phyloP scores from a whole-genome alignment of 2,113 vertebrate species.

The Hippocampus barbouri region DNA sequence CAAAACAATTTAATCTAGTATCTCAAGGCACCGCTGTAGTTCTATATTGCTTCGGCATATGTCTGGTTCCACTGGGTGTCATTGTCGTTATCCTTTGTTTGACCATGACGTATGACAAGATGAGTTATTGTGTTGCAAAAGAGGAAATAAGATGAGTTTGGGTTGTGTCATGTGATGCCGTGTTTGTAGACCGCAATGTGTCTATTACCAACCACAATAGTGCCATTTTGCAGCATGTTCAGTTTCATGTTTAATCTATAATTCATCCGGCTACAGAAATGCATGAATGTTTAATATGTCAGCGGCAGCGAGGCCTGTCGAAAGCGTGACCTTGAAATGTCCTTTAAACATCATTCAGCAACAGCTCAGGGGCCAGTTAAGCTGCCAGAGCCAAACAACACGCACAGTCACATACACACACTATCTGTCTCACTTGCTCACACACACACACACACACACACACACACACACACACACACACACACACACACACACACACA shows the following conservation, averaged over 20 bases:
- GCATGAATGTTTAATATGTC: constrained; percentile 68
- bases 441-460: not conserved
- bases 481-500: constrained; percentile 10
- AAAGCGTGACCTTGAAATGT: constrained; percentile 74
- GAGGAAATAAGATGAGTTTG: constrained; percentile 21
- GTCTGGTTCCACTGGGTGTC: not conserved
- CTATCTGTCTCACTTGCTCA: not conserved
- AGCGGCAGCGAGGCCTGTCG: constrained; percentile 53
- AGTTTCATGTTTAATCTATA: constrained; percentile 63
- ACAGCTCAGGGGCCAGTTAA: constrained; percentile 56
- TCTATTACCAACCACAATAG: constrained; percentile 51
- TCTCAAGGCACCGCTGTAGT: not conserved
- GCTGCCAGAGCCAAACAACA: constrained; percentile 51
- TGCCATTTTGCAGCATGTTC: constrained; percentile 61
- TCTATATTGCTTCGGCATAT: not conserved
- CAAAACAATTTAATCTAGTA: no score
- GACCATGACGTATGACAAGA: not conserved
- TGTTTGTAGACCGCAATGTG: constrained; percentile 44
- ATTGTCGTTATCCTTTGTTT: not conserved
- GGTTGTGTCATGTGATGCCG: constrained; percentile 16
- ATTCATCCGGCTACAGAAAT: constrained; percentile 61
- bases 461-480: constrained; percentile 12
- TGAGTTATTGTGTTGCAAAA: constrained; percentile 5
- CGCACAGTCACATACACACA: constrained; percentile 20
- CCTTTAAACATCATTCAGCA: constrained; percentile 67